Percentiles rank a stretch among this genome's conserved stretches.
Conservation (phyloP, 1,140 invertebrate species). For the Trissolcus basalis region DNA sequence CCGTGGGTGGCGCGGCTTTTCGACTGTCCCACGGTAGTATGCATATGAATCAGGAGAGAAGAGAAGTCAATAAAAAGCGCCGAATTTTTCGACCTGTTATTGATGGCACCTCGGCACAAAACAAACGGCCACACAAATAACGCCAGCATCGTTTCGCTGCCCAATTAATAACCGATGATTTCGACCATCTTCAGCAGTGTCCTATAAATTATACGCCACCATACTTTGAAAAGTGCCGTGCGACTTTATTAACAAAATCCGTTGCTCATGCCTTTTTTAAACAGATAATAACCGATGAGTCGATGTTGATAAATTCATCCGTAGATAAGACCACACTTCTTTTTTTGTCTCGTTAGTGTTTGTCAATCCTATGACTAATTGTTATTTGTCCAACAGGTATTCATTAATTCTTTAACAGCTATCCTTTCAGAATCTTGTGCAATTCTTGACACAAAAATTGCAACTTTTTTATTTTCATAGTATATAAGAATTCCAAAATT, state of each 20-base stretch:
- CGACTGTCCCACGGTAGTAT: conserved; percentile 42
- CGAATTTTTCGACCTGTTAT: conserved; percentile 21
- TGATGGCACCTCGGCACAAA: conserved; percentile 7
- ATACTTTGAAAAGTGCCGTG: no score
- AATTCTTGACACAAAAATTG: no score
- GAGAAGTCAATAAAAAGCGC: conserved; percentile 16
- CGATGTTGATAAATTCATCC: conserved; percentile 22
- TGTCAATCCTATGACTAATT: not conserved
- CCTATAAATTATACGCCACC: no score
- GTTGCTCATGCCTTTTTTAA: not conserved
- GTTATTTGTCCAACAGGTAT: no score
- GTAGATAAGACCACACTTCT: conserved; percentile 11
- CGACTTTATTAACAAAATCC: not conserved
- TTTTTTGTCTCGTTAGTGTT: conserved; percentile 1
- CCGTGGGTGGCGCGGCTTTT: conserved; percentile 25
- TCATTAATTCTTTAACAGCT: no score
- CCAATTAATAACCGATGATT: conserved; percentile 14
- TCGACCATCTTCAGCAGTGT: not conserved
- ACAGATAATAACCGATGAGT: conserved; percentile 10
- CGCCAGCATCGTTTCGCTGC: not conserved
- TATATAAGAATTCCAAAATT: no score
- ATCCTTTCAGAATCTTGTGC: no score
- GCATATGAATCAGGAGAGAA: not conserved
- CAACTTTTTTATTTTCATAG: no score
- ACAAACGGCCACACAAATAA: not conserved